Evolutionary conservation across 2,888 invertebrate species (phyloP).

Genomic region (Lithophane socia): DNA sequence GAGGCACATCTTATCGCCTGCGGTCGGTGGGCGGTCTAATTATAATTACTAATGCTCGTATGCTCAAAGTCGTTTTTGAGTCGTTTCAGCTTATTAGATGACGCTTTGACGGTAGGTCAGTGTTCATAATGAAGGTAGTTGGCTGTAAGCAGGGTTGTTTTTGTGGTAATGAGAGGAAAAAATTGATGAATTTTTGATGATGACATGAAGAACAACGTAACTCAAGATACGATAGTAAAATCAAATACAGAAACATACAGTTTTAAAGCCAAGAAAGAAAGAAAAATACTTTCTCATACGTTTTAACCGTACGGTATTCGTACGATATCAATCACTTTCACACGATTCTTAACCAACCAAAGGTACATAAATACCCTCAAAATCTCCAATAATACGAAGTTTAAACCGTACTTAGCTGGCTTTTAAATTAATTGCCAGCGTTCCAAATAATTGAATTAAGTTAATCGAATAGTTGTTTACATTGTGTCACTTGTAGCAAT

Average conservation of each 20-base stretch:
- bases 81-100: constrained; percentile 69
- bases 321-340: constrained; percentile 12
- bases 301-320: too few relatives aligned
- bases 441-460: constrained; percentile 88
- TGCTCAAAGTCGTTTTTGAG: constrained; percentile 83
- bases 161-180: not conserved
- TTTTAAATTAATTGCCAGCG: constrained; percentile 86
- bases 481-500: constrained; percentile 89
- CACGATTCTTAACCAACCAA: constrained; percentile 53
- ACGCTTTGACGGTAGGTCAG: constrained; percentile 64
- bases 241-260: not conserved
- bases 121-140: constrained; percentile 50
- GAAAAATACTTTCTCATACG: too few relatives aligned
- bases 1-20: constrained; percentile 88
- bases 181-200: not conserved
- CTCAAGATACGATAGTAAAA: not conserved
- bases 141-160: constrained; percentile 2
- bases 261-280: too few relatives aligned
- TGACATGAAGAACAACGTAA: not conserved
- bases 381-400: constrained; percentile 65
- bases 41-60: constrained; percentile 88
- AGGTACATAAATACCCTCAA: constrained; percentile 65
- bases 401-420: constrained; percentile 76
- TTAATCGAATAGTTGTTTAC: constrained; percentile 91
- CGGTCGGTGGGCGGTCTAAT: constrained; percentile 84